Conservation (phyloP, 2,888 invertebrate genomes). For the Lypha dubia region DNA sequence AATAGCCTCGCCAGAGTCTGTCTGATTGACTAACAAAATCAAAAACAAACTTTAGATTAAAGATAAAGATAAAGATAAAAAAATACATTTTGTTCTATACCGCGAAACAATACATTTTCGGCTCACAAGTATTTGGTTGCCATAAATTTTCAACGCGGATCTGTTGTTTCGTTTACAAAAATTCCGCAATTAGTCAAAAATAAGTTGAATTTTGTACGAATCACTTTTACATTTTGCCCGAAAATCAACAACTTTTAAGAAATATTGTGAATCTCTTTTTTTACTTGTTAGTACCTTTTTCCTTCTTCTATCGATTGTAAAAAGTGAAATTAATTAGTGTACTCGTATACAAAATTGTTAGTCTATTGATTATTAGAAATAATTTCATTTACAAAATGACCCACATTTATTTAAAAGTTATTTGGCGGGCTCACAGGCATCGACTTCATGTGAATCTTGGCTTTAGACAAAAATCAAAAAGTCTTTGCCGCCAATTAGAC, state of each 20-base stretch:
- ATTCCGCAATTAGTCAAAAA: conserved; percentile 70
- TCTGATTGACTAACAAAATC: not conserved
- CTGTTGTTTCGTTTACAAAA: conserved; percentile 41
- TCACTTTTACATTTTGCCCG: not conserved
- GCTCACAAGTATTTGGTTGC: conserved; percentile 39
- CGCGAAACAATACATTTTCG: conserved; percentile 54
- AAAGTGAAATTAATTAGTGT: conserved; percentile 71
- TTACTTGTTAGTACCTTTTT: conserved; percentile 27
- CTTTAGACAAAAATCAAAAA: conserved; percentile 53
- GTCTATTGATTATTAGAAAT: conserved; percentile 34
- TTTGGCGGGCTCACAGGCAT: too few species aligned
- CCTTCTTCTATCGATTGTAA: not conserved
- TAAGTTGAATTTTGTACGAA: conserved; percentile 6
- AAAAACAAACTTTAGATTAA: conserved; percentile 52
- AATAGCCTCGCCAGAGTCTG: not conserved
- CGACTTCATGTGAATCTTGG: conserved; percentile 41
- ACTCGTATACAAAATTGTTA: conserved; percentile 42
- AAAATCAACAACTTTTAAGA: not conserved
- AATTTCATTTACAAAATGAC: conserved; percentile 52
- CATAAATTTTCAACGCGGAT: conserved; percentile 61
- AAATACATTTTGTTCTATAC: conserved; percentile 44
- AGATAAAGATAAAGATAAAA: conserved; percentile 55
- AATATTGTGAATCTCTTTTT: conserved; percentile 14
- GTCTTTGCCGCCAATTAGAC: conserved; percentile 70
- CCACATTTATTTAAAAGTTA: conserved; percentile 24